Evolutionary conservation across 2,797 vertebrate species (phyloP), one percentile per base, ranked within the genome.

Genomic region (Ceryle rudis): DNA sequence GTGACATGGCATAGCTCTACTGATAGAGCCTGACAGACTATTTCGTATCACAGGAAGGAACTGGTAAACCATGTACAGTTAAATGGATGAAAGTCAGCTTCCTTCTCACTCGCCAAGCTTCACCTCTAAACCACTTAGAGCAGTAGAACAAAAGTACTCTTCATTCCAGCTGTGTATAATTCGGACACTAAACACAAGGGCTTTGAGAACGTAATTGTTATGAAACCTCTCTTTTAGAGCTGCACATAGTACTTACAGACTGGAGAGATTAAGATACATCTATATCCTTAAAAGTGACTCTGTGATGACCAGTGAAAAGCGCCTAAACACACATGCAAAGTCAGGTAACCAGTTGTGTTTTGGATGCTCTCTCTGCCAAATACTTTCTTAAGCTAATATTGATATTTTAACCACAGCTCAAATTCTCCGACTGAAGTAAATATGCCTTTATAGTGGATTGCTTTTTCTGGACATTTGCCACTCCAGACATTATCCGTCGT

Each of bases 371-470:
- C 91, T 3, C 77, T 96, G 97, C 97, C 98, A 98, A 97, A 96
- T 95, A 96, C 97, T 97, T 97, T 96, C 96, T 97, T 84, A 86
- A 97, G 90, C 96, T 97, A 98, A 98, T 98, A 98, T 96, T 98
- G 97, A 97, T 97, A 81, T 74, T 97, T 96, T 91, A 98, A 97
- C 97, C 89, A 52, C 97, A 97, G 96, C 95, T 97, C 97, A 74
- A 96, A 97, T 81, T 93, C 94, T 62, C 37, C 52, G 80, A 96
- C 97, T 84, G 95, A 96, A 90, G 96, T 92, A 91, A 97, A 97
- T 90, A 97, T 73, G 86, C 90, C 96, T 97, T 89, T 85, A 81
- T 62, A 85, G 91, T 54, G 87, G 94, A 96, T 93, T 96, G 90
- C 65, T 91, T 90, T 81, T 87, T 60, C 93, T 97, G 97, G 96